phyloP scores from a whole-genome alignment of 2,797 vertebrate species.

The Myoxocephalus aenaeus region DNA sequence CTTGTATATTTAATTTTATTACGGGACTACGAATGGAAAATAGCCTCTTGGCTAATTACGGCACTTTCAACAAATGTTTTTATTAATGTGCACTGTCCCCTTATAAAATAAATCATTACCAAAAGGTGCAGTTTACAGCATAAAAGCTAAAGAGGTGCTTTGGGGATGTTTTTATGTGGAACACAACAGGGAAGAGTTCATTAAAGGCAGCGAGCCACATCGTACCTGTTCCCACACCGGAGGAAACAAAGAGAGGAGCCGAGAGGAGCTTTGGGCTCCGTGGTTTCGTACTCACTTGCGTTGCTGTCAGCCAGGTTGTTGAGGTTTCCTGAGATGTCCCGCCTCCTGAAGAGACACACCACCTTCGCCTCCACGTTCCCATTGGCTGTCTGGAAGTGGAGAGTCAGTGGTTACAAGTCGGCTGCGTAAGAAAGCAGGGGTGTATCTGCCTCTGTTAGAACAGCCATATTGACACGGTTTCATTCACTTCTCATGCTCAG shows the following conservation, averaged over 20 bases:
- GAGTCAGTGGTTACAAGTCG: constrained; percentile 24
- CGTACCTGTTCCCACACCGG: constrained; percentile 22
- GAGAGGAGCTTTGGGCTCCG: neutral
- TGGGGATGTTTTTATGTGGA: constrained; percentile 32
- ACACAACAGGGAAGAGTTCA: constrained; percentile 36
- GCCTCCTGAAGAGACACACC: constrained; percentile 93
- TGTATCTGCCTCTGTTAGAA: neutral
- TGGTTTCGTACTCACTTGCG: constrained; percentile 87
- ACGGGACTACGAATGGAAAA: too few species aligned
- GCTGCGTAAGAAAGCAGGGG: neutral
- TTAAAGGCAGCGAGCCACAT: constrained; percentile 30
- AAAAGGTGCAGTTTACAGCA: constrained; percentile 14
- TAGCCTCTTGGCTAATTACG: too few species aligned
- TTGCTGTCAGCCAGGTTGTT: constrained; percentile 96
- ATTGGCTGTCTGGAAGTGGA: constrained; percentile 89
- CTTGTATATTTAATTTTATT: too few species aligned
- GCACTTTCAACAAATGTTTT: too few species aligned
- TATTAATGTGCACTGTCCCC: too few species aligned
- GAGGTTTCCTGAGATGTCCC: constrained; percentile 95
- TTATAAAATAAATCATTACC: too few species aligned
- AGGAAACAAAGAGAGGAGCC: neutral
- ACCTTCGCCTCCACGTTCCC: constrained; percentile 97
- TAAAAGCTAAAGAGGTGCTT: constrained; percentile 41
- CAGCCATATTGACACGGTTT: neutral
- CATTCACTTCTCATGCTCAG: neutral